Conservation (phyloP, 2,113 vertebrate species). For the Danionella cerebrum region DNA sequence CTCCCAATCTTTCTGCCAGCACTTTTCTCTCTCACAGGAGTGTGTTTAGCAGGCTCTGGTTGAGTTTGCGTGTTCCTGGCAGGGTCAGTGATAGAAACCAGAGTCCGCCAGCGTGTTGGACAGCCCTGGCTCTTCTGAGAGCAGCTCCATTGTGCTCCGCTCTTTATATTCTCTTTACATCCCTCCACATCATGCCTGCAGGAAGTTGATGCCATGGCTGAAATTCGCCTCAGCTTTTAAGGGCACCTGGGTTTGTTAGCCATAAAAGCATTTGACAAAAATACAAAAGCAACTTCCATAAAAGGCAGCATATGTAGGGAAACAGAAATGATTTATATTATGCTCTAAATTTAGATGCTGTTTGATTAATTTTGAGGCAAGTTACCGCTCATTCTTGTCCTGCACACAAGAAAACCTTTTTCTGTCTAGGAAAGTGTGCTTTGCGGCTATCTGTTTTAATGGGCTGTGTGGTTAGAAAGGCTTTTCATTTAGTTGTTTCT, state of each 20-base stretch:
- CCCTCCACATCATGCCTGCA: neutral
- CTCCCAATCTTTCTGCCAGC: neutral
- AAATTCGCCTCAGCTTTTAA: neutral
- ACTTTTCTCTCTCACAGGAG: conserved; percentile 1
- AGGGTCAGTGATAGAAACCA: conserved; percentile 35
- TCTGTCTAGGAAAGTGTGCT: conserved; percentile 20
- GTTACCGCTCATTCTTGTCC: neutral
- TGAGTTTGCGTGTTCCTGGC: conserved; percentile 5
- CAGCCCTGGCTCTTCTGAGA: conserved; percentile 5
- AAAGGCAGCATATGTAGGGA: neutral
- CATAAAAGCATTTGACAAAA: neutral
- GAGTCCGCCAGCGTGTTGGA: conserved; percentile 12
- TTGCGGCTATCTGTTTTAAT: conserved; percentile 30
- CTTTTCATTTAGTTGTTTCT: neutral
- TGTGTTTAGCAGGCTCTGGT: conserved; percentile 14
- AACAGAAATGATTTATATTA: neutral
- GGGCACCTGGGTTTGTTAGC: conserved; percentile 8
- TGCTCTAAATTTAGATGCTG: neutral
- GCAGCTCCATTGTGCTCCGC: conserved; percentile 15
- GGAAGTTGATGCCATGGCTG: conserved; percentile 8
- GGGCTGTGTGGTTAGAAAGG: conserved; percentile 12
- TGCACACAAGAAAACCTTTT: neutral
- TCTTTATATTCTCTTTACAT: conserved; percentile 6
- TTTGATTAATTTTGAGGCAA: neutral
- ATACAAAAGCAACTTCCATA: neutral